Evolutionary conservation across 2,888 invertebrate species (phyloP), one percentile per base, ranked within the genome.

Genomic region (Zygogramma bicolorata): DNA sequence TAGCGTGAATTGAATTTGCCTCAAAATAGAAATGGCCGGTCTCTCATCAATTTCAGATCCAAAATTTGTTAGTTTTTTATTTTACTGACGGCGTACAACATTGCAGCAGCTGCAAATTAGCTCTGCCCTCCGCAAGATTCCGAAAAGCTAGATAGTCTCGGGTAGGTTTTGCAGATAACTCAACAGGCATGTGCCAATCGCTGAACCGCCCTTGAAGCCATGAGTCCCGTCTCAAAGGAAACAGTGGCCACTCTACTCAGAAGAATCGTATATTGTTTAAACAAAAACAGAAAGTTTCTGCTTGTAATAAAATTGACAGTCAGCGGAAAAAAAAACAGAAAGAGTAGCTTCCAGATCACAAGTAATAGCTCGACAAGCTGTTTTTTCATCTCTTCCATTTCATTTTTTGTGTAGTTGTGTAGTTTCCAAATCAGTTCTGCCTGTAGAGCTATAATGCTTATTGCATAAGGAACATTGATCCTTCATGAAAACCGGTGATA

Each of bases 1-100:
- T 65, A 6, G 70, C 63, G 22, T 75, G 72, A 34, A 75, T 73
- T 68, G 69, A 71, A 53, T 73, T 67, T 10, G 71, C 67, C 27
- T 71, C 71, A 7, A 69, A 49, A 31, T 75, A 76, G 0, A 70
- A 73, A 62, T 81, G 77, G 7, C 77, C 78, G 27, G 73, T 70
- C 68, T 81, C 78, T n/a, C 74, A 77, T 76, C 61, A 68, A 77
- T 60, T 81, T 81, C n/a, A 78, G 65, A 65, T 81, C 77, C n/a
- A 80, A 68, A 20, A 62, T 68, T 57, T 74, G n/a, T n/a, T n/a
- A n/a, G n/a, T n/a, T n/a, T n/a, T n/a, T n/a, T n/a, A n/a, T n/a
- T n/a, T n/a, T n/a, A n/a, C n/a, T n/a, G n/a, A n/a, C n/a, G n/a
- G n/a, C n/a, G n/a, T n/a, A n/a, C n/a, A n/a, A n/a, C n/a, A n/a